These are phyloP conservation scores for Pipistrellus kuhlii DNA, from an alignment of 2,797 vertebrate species.

Conservation along the genomic window DNA sequence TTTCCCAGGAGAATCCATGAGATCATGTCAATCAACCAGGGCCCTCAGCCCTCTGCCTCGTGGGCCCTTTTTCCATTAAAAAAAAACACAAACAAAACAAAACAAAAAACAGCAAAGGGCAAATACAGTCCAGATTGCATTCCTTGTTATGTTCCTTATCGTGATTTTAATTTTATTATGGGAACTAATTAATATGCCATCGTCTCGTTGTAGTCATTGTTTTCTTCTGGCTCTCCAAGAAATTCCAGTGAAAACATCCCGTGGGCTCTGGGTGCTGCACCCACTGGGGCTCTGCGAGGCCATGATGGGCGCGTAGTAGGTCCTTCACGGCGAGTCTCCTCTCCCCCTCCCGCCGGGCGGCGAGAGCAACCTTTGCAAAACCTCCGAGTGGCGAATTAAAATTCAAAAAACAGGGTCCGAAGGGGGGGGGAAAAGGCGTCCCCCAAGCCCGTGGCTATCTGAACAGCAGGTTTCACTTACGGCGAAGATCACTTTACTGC, in stretches of 20 bases:
- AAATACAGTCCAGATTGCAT: background rate
- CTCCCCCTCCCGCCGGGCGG: background rate
- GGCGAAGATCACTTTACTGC: constrained; percentile 98
- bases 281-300: accelerated
- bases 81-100: too few relatives aligned
- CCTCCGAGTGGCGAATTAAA: constrained; percentile 73
- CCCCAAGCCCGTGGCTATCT: constrained; percentile 86
- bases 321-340: background rate
- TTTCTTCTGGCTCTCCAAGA: constrained; percentile 28
- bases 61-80: background rate
- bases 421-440: constrained; percentile 81
- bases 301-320: background rate
- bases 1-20: background rate
- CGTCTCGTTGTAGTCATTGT: background rate
- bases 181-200: background rate
- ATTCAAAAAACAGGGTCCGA: constrained; percentile 83
- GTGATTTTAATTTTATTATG: constrained; percentile 33
- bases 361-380: constrained; percentile 54
- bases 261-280: background rate
- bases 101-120: background rate
- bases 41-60: background rate
- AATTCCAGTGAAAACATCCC: background rate
- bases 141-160: background rate
- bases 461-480: constrained; percentile 93
- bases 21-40: background rate